Evolutionary conservation across 23 tunicate genomes (phyloP).

Genomic region (Ascidia mentula): DNA sequence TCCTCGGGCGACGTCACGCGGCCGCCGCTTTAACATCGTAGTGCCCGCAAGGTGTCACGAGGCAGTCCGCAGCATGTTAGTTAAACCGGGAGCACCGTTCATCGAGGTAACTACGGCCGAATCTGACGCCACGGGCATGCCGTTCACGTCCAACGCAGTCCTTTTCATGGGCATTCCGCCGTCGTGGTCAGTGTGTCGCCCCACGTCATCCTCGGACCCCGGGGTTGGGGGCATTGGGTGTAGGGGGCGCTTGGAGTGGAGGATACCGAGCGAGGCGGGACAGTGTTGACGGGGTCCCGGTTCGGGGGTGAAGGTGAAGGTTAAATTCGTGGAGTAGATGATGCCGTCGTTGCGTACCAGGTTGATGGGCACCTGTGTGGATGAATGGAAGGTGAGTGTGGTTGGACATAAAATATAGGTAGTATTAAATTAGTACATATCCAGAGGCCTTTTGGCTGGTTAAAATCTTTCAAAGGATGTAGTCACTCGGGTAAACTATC

Average conservation of each 20-base stretch:
- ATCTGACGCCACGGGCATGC: slow-evolving; percentile 31
- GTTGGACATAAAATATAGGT: neutral
- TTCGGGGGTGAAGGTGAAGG: slow-evolving; percentile 84
- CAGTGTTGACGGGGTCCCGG: slow-evolving; percentile 86
- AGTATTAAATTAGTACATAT: no score
- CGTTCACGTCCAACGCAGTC: slow-evolving; percentile 46
- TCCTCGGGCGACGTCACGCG: neutral
- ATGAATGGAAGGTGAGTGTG: neutral
- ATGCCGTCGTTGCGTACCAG: slow-evolving; percentile 91
- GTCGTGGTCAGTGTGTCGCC: slow-evolving; percentile 25
- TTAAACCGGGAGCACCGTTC: slow-evolving; percentile 10
- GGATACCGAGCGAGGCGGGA: slow-evolving; percentile 44
- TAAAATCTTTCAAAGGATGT: no score
- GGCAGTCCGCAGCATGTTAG: slow-evolving; percentile 23
- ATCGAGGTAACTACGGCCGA: slow-evolving; percentile 28
- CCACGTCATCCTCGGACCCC: slow-evolving; percentile 46
- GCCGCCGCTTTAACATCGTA: neutral
- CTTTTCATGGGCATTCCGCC: slow-evolving; percentile 35
- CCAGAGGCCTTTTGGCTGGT: no score
- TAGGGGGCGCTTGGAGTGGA: slow-evolving; percentile 48
- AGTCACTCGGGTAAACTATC: no score
- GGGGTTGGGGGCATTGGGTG: slow-evolving; percentile 59
- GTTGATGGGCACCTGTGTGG: slow-evolving; percentile 78
- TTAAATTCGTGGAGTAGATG: slow-evolving; percentile 78
- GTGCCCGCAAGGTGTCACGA: slow-evolving; percentile 20